Evolutionary conservation across 1,140 invertebrate species (phyloP), one percentile per base, ranked within the genome.

Genomic region (Copidosoma floridanum): DNA sequence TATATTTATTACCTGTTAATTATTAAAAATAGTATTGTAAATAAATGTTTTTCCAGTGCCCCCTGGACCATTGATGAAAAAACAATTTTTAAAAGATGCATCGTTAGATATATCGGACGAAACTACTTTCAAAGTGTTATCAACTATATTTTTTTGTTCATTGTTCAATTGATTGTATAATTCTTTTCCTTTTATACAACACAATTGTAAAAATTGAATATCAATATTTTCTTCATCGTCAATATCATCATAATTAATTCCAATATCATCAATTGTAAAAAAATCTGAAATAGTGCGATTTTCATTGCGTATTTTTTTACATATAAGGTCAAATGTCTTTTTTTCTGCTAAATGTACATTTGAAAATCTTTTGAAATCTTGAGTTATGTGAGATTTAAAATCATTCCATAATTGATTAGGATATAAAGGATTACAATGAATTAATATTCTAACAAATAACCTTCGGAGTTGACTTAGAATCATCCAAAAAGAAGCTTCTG

Each of bases 41-140:
- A 63, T 12, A 41, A 61, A 68, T 1, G 66, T 69, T 65, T 74
- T 74, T 14, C 68, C 65, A 16, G 66, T 57, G 20, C 65, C 65
- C 32, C 65, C 61, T 6, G 64, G 61, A 0, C 61, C 68, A 56
- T 70, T 61, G 7, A 57, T 57, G 23, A 46, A 63, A 47, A 57
- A 50, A 8, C 53, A 61, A 23, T 54, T 23, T 38, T 54, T 24
- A 27, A 27, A 8, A 8, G 4, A 35, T 4, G 14, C 1, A 35
- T 56, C 16, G 12, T 55, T 20, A 12, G 12, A 32, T 14, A 27
- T 20, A 27, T 2, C 16, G 20, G 24, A 35, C 2, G 50, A 12
- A 27, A 41, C 38, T 21, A 26, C 32, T 21, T 55, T 14, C 2
- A 53, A 18, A 48, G 59, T n/a, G 3, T n/a, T 32, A 35, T 59